A percentile compares a stretch with the other conserved stretches of the same genome.
Conservation (phyloP, 2,113 vertebrate species). For the Labeo catla region DNA sequence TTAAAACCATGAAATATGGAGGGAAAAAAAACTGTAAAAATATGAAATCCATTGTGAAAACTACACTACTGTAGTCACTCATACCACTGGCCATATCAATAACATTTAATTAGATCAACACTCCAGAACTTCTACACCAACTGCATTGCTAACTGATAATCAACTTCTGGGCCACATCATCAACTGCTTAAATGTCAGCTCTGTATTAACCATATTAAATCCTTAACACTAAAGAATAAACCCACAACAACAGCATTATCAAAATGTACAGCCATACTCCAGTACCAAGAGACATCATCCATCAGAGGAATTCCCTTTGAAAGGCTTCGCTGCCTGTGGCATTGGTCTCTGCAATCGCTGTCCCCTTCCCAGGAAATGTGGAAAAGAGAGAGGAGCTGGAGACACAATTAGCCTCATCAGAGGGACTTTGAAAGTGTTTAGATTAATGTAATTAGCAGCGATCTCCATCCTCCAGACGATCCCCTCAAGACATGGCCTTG, state of each 20-base stretch:
- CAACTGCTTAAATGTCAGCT: not conserved
- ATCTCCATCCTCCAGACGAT: constrained; percentile 37
- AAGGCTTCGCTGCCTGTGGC: constrained; percentile 36
- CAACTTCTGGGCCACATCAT: not conserved
- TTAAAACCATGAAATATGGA: not conserved
- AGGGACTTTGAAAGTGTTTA: constrained; percentile 72
- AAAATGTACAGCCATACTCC: constrained; percentile 7
- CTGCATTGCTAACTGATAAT: not conserved
- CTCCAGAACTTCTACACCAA: not conserved
- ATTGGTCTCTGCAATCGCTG: not conserved
- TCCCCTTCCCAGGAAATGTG: constrained; percentile 36
- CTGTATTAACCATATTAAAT: not conserved
- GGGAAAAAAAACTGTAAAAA: not conserved
- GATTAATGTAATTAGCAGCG: constrained; percentile 75
- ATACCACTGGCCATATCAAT: not conserved
- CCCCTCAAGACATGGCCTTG: constrained; percentile 62
- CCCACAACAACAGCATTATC: constrained; percentile 24
- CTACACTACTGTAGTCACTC: not conserved
- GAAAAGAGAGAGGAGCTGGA: constrained; percentile 51
- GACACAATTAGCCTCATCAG: constrained; percentile 75
- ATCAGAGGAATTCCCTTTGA: constrained; percentile 31
- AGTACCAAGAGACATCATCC: constrained; percentile 18
- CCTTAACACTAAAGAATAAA: not conserved
- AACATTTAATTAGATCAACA: not conserved
- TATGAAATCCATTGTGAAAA: not conserved